These are phyloP conservation scores for Regulus satrapa DNA, from an alignment of 2,113 vertebrate genomes.

Conservation along the genomic window DNA sequence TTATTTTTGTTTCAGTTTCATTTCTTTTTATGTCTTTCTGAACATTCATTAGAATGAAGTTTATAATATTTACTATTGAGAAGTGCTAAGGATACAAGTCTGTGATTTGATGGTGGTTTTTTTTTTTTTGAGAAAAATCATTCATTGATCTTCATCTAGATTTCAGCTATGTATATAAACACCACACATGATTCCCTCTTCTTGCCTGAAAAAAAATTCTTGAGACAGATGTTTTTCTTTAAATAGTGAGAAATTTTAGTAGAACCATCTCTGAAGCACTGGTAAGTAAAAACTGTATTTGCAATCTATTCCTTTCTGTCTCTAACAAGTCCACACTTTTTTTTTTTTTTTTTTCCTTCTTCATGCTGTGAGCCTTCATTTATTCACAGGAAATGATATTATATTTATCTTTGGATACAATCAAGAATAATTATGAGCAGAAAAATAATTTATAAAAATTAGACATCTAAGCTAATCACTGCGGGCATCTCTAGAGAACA, in stretches of 20 bases:
- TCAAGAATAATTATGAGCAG: background rate
- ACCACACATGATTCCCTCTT: background rate
- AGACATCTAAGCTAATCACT: background rate
- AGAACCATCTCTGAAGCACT: background rate
- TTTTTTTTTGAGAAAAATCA: background rate
- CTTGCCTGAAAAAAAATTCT: background rate
- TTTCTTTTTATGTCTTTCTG: background rate
- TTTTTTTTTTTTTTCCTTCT: background rate
- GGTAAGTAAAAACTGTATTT: background rate
- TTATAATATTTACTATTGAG: background rate
- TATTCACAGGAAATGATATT: background rate
- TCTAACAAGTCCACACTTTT: background rate
- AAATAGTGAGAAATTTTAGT: background rate
- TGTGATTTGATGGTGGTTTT: background rate
- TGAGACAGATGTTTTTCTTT: background rate
- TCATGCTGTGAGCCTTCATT: background rate
- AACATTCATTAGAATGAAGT: background rate
- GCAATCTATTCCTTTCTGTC: background rate
- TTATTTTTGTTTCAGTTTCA: background rate
- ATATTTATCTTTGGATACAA: background rate
- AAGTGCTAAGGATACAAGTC: background rate
- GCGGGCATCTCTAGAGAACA: background rate
- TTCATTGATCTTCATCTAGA: background rate
- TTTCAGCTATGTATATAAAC: background rate
- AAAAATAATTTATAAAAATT: background rate